Conservation (phyloP, 2,797 vertebrate genomes). For the Darevskia mixta region DNA sequence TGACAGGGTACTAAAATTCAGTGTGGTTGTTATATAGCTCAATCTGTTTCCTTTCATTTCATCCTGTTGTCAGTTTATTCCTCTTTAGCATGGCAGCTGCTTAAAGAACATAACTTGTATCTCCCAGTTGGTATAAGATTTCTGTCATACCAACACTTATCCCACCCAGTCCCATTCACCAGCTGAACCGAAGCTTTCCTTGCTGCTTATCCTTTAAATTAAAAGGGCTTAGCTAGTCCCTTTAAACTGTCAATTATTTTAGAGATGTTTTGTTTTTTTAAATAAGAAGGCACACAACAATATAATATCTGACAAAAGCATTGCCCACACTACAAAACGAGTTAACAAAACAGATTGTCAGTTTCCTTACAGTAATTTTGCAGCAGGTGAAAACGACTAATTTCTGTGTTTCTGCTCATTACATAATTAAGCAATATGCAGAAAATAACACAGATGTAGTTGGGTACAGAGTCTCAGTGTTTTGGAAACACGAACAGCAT, state of each 20-base stretch:
- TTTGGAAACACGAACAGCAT: conserved; percentile 30
- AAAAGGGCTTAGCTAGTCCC: neutral
- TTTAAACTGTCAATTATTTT: neutral
- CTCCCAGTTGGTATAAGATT: neutral
- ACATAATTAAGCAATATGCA: conserved; percentile 36
- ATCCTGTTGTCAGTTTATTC: neutral
- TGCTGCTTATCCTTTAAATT: neutral
- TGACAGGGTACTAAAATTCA: neutral
- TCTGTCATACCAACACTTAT: neutral
- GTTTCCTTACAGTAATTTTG: conserved; percentile 14
- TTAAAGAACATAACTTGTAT: conserved; percentile 3
- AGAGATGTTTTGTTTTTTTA: no score
- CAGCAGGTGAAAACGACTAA: conserved; percentile 6
- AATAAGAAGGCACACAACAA: neutral
- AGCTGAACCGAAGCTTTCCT: neutral
- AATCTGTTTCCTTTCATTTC: conserved; percentile 5
- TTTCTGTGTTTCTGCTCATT: conserved; percentile 35
- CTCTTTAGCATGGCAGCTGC: neutral
- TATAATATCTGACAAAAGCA: neutral
- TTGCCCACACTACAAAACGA: neutral
- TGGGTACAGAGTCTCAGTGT: neutral
- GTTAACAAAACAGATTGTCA: conserved; percentile 14
- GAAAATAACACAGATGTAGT: conserved; percentile 22
- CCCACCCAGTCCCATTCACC: neutral
- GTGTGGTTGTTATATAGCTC: neutral